Percentiles rank a stretch among this genome's conserved stretches.
Evolutionary conservation across 37 sponge, comb jelly and placozoan species (phyloP).

Genomic region (Haliclona indistincta): DNA sequence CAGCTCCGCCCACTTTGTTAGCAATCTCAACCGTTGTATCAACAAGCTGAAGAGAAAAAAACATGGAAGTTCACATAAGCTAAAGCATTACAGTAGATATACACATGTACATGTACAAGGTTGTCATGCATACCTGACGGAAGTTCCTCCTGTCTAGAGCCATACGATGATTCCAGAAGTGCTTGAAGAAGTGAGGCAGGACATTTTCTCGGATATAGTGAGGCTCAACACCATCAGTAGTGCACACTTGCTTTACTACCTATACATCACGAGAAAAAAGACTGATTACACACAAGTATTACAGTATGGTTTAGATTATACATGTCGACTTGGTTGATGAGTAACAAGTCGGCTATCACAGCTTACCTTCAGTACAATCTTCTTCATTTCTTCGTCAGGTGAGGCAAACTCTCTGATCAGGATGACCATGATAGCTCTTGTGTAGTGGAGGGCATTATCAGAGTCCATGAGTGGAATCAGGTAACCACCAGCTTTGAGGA

Average conservation of each 20-base stretch:
- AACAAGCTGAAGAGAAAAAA: slow-evolving; percentile 73
- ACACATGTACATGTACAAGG: not conserved
- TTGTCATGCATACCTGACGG: slow-evolving; percentile 63
- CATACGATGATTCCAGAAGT: slow-evolving; percentile 99
- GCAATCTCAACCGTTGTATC: slow-evolving; percentile 99
- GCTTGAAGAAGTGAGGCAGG: slow-evolving; percentile 93
- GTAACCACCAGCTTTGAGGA: slow-evolving; percentile 99
- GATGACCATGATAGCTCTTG: slow-evolving; percentile 95
- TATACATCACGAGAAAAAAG: slow-evolving; percentile 1
- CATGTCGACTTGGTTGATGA: not conserved
- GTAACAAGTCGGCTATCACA: not conserved
- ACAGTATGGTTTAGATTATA: slow-evolving; percentile 1
- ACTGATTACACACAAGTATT: slow-evolving; percentile 2
- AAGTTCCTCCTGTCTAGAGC: slow-evolving; percentile 95
- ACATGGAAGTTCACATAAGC: not conserved
- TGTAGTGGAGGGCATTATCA: slow-evolving; percentile 95
- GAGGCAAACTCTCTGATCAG: slow-evolving; percentile 96
- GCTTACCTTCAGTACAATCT: slow-evolving; percentile 96
- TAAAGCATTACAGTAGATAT: not conserved
- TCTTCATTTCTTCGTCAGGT: slow-evolving; percentile 99
- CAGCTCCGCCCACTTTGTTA: slow-evolving; percentile 96
- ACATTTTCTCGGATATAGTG: slow-evolving; percentile 95
- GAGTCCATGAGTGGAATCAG: slow-evolving; percentile 99
- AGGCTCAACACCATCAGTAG: slow-evolving; percentile 98
- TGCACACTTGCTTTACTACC: slow-evolving; percentile 99